phyloP scores from a whole-genome alignment of 2,888 invertebrate genomes.

The Agrotis exclamationis region DNA sequence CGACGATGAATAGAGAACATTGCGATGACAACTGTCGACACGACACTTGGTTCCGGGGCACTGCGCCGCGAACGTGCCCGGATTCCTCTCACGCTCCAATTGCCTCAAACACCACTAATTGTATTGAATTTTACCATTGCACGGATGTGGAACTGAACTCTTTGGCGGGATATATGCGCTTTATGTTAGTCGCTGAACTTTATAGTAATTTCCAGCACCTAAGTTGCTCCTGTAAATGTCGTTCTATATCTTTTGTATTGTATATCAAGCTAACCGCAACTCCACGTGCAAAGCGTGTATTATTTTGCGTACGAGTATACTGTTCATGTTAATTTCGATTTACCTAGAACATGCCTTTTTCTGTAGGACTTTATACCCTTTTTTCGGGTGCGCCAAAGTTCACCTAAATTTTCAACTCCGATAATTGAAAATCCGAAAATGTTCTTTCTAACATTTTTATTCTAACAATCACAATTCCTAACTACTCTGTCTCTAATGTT shows the following conservation, averaged over 20 bases:
- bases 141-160: slow-evolving; percentile 74
- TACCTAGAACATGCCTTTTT: neutral
- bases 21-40: slow-evolving; percentile 75
- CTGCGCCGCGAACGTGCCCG: slow-evolving; percentile 81
- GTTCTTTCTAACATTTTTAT: too few species aligned
- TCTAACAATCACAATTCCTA: too few species aligned
- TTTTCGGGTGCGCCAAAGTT: too few species aligned
- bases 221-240: neutral
- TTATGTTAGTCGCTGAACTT: slow-evolving; percentile 10
- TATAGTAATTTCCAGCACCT: slow-evolving; percentile 5
- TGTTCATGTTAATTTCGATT: slow-evolving; percentile 5
- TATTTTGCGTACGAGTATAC: neutral
- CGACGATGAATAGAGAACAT: slow-evolving; percentile 71
- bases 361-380: neutral
- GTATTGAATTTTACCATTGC: slow-evolving; percentile 83
- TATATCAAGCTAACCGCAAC: neutral
- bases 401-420: too few species aligned
- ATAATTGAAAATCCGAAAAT: too few species aligned
- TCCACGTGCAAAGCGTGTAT: neutral
- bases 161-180: slow-evolving; percentile 66
- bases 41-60: slow-evolving; percentile 84
- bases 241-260: neutral
- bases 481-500: too few species aligned
- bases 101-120: slow-evolving; percentile 87
- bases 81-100: slow-evolving; percentile 90